phyloP scores from a whole-genome alignment of 2,113 vertebrate genomes.

The Oncorhynchus keta region DNA sequence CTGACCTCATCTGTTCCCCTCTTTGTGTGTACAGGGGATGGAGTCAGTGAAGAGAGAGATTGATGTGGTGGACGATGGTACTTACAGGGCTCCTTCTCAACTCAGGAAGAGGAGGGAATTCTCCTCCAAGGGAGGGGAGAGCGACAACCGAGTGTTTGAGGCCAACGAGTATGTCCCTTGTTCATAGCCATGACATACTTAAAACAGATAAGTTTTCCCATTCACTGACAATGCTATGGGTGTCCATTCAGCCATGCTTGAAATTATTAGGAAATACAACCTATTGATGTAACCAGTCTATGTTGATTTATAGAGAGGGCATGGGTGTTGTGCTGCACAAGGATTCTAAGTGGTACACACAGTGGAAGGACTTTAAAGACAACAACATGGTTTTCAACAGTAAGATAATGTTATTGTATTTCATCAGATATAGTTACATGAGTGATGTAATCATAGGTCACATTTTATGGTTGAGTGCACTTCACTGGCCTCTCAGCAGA shows the following conservation, averaged over 20 bases:
- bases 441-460: no score
- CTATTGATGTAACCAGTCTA: not conserved
- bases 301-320: conserved; percentile 75
- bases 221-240: not conserved
- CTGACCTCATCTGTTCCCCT: not conserved
- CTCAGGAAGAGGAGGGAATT: conserved; percentile 91
- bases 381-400: conserved; percentile 93
- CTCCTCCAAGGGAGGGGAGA: conserved; percentile 74
- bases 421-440: not conserved
- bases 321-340: conserved; percentile 93
- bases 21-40: conserved; percentile 76
- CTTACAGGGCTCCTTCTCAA: conserved; percentile 84
- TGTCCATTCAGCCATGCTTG: not conserved
- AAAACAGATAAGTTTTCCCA: no score
- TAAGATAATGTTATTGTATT: conserved; percentile 67
- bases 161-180: conserved; percentile 83
- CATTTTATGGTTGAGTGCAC: not conserved
- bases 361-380: conserved; percentile 98
- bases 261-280: not conserved
- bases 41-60: conserved; percentile 91
- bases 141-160: conserved; percentile 81
- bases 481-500: conserved; percentile 46
- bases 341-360: conserved; percentile 95
- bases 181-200: not conserved
- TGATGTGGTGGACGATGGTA: conserved; percentile 81